These are phyloP conservation scores for Drosophila bocki DNA, from an alignment of 1,140 invertebrate genomes.

Conservation along the genomic window DNA sequence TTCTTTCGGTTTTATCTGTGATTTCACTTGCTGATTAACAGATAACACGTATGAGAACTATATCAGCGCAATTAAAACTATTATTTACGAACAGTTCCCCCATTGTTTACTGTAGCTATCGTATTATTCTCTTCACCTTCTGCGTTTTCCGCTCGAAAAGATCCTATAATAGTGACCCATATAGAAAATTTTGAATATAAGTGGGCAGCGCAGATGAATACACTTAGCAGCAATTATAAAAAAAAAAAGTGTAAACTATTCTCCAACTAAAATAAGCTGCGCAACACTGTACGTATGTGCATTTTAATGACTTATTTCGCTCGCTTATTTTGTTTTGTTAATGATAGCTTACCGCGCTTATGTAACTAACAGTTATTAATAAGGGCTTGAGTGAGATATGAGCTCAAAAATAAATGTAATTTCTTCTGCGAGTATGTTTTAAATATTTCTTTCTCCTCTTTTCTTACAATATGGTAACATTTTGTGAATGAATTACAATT, in stretches of 20 bases:
- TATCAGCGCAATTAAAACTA: constrained; percentile 17
- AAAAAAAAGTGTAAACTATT: constrained; percentile 10
- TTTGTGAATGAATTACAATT: not conserved
- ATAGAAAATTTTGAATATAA: constrained; percentile 13
- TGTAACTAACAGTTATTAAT: constrained; percentile 11
- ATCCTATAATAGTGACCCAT: constrained; percentile 34
- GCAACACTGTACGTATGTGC: constrained; percentile 9
- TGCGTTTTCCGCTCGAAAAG: constrained; percentile 4
- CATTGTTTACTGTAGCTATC: constrained; percentile 39
- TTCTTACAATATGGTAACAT: not conserved
- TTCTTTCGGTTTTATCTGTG: constrained; percentile 55
- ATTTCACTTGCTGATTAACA: constrained; percentile 53
- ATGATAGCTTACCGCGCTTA: constrained; percentile 24
- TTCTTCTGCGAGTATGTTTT: not conserved
- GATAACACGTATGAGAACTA: constrained; percentile 42
- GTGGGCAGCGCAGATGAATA: not conserved
- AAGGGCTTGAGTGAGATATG: too few species aligned
- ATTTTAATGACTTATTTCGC: constrained; percentile 17
- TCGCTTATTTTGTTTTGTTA: constrained; percentile 24
- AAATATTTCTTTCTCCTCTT: not conserved
- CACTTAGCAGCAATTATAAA: not conserved
- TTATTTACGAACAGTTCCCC: constrained; percentile 17
- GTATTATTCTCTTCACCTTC: not conserved
- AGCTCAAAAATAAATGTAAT: not conserved
- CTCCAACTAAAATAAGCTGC: constrained; percentile 6